phyloP scores from a whole-genome alignment of 2,113 vertebrate species.

The Thalassarche chlororhynchos region DNA sequence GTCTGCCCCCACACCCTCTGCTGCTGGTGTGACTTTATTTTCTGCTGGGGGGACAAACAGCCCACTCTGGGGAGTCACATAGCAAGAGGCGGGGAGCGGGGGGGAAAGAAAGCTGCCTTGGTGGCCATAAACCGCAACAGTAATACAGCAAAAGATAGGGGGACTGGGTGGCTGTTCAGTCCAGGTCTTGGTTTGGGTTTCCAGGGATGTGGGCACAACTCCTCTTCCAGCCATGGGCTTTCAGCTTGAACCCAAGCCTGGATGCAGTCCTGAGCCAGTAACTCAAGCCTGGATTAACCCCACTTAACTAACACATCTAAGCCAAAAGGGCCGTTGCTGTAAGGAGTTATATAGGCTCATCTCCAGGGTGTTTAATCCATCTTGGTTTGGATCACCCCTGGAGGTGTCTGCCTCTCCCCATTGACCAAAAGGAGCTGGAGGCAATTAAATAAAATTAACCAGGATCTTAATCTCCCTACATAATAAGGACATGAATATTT shows the following conservation, averaged over 20 bases:
- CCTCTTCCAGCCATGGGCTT: not conserved
- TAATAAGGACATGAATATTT: not conserved
- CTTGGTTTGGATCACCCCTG: not conserved
- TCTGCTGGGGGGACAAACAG: constrained; percentile 46
- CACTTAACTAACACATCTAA: not conserved
- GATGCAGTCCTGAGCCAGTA: not conserved
- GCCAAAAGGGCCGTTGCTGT: not conserved
- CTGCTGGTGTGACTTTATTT: constrained; percentile 55
- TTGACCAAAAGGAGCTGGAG: not conserved
- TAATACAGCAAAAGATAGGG: not conserved
- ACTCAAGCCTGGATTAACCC: not conserved
- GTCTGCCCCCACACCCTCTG: constrained; percentile 71
- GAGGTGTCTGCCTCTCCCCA: not conserved
- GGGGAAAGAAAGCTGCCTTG: not conserved
- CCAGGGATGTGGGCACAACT: not conserved
- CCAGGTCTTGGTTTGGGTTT: not conserved
- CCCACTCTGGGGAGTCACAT: not conserved
- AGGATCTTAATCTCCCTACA: not conserved
- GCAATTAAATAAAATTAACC: not conserved
- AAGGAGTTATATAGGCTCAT: not conserved
- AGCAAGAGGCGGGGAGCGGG: not conserved
- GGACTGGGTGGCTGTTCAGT: not conserved
- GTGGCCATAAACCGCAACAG: not conserved
- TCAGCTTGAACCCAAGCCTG: not conserved
- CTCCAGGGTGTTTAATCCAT: not conserved